Conservation (phyloP, 1,140 invertebrate genomes). For the Saccostrea cuccullata region DNA sequence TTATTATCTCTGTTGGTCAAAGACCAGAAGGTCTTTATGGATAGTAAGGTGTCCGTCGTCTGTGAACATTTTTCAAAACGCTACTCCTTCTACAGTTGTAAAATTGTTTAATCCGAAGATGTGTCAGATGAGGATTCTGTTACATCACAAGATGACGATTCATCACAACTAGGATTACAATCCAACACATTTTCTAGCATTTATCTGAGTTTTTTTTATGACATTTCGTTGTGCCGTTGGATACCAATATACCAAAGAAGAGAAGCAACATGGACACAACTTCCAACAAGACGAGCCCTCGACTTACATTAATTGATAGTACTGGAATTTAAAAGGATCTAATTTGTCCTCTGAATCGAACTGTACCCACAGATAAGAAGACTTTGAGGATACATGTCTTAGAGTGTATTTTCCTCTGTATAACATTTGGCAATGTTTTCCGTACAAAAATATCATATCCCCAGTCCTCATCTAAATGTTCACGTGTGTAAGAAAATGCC, state of each 20-base stretch:
- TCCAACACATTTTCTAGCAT: neutral
- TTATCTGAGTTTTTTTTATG: neutral
- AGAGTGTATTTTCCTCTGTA: neutral
- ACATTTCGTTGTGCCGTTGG: neutral
- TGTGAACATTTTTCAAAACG: too few species aligned
- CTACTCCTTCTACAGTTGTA: too few species aligned
- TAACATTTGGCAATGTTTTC: neutral
- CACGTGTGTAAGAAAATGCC: conserved; percentile 31
- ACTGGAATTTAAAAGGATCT: neutral
- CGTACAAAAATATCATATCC: conserved; percentile 18
- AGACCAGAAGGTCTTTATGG: too few species aligned
- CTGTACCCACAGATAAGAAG: neutral
- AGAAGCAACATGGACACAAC: conserved; percentile 30
- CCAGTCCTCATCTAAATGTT: conserved; percentile 26
- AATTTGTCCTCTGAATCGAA: neutral
- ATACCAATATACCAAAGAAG: conserved; percentile 39
- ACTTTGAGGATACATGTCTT: conserved; percentile 5
- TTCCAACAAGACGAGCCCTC: neutral
- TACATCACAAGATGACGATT: too few species aligned
- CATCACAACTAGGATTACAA: neutral
- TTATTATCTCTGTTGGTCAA: too few species aligned
- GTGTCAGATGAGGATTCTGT: neutral
- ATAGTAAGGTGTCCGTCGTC: too few species aligned
- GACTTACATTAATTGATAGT: conserved; percentile 16
- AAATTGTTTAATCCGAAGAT: neutral